Conservation (phyloP, 1,140 invertebrate genomes). For the Bombus superbus region DNA sequence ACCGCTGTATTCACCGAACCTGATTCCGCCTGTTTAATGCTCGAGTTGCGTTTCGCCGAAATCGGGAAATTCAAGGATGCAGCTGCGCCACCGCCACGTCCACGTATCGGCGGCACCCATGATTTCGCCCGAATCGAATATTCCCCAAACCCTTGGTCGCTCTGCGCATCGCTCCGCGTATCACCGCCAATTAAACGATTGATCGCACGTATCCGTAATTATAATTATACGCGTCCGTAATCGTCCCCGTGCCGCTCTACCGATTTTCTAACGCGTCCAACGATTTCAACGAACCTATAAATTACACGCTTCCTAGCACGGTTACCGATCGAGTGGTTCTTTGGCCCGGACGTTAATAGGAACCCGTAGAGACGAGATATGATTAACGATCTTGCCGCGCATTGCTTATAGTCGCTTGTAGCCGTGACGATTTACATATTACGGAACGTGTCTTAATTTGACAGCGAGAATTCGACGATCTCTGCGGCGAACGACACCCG, state of each 20-base stretch:
- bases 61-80: background rate
- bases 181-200: background rate
- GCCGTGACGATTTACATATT: conserved; percentile 60
- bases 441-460: conserved; percentile 59
- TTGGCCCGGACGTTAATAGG: conserved; percentile 64
- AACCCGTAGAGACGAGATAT: conserved; percentile 56
- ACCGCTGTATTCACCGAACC: conserved; percentile 36
- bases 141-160: background rate
- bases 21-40: conserved; percentile 32
- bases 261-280: conserved; percentile 4
- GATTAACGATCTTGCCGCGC: conserved; percentile 63
- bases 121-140: background rate
- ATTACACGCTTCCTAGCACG: conserved; percentile 53
- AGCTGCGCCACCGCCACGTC: background rate
- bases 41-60: conserved; percentile 24
- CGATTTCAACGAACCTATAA: conserved; percentile 57
- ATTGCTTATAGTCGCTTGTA: conserved; percentile 45
- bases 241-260: too few species aligned
- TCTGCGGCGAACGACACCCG: background rate
- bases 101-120: background rate
- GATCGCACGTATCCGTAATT: background rate
- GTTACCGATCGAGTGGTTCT: conserved; percentile 63
- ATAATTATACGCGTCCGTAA: too few species aligned
- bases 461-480: conserved; percentile 42
- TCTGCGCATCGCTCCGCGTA: too few species aligned